Evolutionary conservation across 2,113 vertebrate species (phyloP).

Genomic region (Leucosticte australis): DNA sequence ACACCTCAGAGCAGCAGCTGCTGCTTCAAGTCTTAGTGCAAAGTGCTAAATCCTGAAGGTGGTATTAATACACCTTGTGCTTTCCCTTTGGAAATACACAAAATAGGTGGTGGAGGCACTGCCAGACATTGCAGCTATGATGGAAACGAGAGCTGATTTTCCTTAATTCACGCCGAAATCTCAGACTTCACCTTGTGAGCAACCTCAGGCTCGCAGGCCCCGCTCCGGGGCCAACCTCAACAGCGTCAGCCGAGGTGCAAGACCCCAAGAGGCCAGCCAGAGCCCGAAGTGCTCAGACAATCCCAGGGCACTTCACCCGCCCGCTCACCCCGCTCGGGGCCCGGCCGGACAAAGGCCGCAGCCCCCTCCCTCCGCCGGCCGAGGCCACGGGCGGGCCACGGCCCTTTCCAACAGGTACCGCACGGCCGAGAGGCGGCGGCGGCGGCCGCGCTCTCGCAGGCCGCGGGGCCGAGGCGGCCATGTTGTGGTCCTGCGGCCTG

Average conservation of each 20-base stretch:
- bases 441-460: background rate
- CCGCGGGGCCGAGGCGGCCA: constrained; percentile 15
- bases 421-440: background rate
- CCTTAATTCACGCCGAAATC: background rate
- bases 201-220: background rate
- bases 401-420: background rate
- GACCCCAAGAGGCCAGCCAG: background rate
- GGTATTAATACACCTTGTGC: background rate
- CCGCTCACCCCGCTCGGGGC: background rate
- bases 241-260: accelerated
- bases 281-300: accelerated
- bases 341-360: background rate
- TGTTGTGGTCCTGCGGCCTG: constrained; percentile 3
- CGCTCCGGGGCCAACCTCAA: background rate
- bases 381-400: background rate
- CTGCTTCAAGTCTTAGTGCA: background rate
- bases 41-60: background rate
- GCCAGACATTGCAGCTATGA: accelerated
- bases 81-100: background rate
- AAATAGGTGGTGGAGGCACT: background rate
- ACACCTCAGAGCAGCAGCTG: background rate
- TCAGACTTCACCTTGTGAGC: background rate
- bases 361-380: background rate
- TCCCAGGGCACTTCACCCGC: accelerated
- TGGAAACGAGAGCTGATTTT: background rate